These are phyloP conservation scores for Turritopsis dohrnii DNA, from an alignment of 30 jellyfish, hydroid and myxozoan species.

Conservation along the genomic window DNA sequence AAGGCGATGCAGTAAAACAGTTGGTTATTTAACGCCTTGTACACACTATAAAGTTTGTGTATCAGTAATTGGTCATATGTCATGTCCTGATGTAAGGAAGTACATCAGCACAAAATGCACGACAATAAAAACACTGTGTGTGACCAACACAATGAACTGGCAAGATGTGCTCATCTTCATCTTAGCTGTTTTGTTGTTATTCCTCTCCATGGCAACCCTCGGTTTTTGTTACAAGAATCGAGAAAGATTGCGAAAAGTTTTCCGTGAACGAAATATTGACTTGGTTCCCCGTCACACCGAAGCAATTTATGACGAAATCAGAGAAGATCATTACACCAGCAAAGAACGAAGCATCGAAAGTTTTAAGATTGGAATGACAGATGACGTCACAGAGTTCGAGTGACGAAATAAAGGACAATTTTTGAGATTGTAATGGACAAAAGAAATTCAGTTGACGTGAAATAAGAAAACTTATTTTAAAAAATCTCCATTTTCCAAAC, in stretches of 20 bases:
- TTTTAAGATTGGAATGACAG: background rate
- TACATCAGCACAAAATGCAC: no score
- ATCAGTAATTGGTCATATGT: no score
- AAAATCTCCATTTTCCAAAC: background rate
- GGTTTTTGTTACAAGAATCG: background rate
- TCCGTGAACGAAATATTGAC: background rate
- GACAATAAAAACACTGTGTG: background rate
- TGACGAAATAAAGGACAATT: no score
- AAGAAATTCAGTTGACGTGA: background rate
- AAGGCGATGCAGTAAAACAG: background rate
- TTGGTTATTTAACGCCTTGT: background rate
- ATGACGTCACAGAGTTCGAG: background rate
- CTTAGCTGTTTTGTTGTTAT: background rate
- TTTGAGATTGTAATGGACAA: no score
- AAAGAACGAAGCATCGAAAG: background rate
- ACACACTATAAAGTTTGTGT: background rate
- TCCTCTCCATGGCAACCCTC: background rate
- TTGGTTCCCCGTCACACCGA: background rate
- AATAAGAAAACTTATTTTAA: background rate
- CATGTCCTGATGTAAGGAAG: no score
- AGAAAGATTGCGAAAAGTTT: background rate
- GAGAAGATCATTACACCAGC: background rate
- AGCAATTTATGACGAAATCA: background rate
- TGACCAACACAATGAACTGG: background rate
- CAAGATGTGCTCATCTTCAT: background rate